Conservation (phyloP, 2,888 invertebrate species). For the Cryptus viduatorius region DNA sequence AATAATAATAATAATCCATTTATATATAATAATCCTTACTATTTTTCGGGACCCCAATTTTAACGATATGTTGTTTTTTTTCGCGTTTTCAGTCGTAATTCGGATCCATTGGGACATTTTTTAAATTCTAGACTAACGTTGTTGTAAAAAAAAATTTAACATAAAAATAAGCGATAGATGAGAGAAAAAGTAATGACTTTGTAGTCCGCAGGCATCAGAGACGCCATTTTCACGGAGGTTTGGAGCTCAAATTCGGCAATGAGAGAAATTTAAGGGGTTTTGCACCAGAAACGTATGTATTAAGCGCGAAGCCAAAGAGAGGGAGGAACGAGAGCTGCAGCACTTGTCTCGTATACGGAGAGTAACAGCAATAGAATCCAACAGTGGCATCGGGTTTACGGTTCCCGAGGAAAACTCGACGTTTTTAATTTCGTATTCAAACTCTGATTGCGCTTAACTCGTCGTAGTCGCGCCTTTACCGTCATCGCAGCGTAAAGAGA, state of each 20-base stretch:
- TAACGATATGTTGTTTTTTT: no score
- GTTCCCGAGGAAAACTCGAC: constrained; percentile 63
- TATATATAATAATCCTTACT: no score
- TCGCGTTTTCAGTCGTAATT: no score
- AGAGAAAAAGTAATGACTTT: background rate
- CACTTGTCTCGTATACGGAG: constrained; percentile 30
- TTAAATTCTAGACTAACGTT: no score
- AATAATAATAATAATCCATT: no score
- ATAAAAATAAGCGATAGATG: background rate
- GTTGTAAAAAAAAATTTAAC: no score
- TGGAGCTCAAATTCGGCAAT: background rate
- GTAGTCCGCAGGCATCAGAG: background rate
- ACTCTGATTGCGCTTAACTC: constrained; percentile 73
- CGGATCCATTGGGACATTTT: no score
- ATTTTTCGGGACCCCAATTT: no score
- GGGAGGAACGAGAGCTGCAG: background rate
- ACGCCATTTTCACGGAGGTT: background rate
- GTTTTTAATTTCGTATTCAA: constrained; percentile 77
- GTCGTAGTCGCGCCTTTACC: constrained; percentile 40
- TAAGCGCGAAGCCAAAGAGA: background rate
- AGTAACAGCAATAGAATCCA: constrained; percentile 19
- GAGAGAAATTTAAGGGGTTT: background rate
- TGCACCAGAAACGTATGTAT: background rate
- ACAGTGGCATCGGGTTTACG: background rate
- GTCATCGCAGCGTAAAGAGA: background rate